Conservation (phyloP, 2,888 invertebrate species). For the Ennomos erosarius region DNA sequence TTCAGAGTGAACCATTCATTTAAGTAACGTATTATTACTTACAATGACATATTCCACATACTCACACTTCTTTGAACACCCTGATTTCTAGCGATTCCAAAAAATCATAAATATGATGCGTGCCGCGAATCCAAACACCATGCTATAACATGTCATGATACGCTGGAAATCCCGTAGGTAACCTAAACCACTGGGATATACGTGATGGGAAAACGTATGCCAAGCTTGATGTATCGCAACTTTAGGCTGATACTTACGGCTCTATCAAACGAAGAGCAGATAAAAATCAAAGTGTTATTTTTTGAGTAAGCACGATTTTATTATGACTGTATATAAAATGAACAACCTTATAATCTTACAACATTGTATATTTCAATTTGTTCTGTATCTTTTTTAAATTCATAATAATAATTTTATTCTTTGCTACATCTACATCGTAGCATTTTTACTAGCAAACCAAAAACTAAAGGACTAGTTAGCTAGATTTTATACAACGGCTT, state of each 20-base stretch:
- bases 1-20: neutral
- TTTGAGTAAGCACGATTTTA: too few species aligned
- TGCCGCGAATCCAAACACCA: conserved; percentile 58
- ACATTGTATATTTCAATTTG: too few species aligned
- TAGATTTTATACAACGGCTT: too few species aligned
- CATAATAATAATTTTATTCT: too few species aligned
- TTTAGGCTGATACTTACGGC: conserved; percentile 14
- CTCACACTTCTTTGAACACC: conserved; percentile 42
- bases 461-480: too few species aligned
- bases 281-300: too few species aligned
- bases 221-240: conserved; percentile 32
- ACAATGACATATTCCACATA: conserved; percentile 3
- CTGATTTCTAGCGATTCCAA: conserved; percentile 55
- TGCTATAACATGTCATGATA: conserved; percentile 44
- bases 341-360: too few species aligned
- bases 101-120: conserved; percentile 74
- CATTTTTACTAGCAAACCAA: too few species aligned
- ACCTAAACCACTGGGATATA: conserved; percentile 73
- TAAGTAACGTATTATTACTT: neutral
- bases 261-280: neutral
- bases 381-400: too few species aligned
- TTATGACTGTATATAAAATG: too few species aligned
- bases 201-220: conserved; percentile 73
- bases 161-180: conserved; percentile 68
- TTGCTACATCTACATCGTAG: too few species aligned